Evolutionary conservation across 2,113 vertebrate species (phyloP).

Genomic region (Rhizomys pruinosus): DNA sequence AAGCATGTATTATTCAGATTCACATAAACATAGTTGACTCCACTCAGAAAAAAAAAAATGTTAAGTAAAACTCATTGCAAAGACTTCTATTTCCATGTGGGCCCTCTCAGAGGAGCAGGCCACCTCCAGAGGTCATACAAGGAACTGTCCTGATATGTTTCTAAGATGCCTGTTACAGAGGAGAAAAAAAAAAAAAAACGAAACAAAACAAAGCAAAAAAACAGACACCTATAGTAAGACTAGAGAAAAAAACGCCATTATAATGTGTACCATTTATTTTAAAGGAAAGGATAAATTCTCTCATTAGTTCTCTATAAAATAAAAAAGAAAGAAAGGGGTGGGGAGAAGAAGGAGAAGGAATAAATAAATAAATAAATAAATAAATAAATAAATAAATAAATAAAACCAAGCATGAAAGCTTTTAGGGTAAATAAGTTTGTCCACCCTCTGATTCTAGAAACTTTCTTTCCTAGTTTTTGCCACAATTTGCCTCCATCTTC

Average conservation of each 20-base stretch:
- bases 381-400: too few relatives aligned
- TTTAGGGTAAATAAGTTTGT: neutral
- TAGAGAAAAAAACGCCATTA: neutral
- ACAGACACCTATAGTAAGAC: too few relatives aligned
- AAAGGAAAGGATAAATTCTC: neutral
- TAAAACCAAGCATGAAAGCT: too few relatives aligned
- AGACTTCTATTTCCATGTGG: neutral
- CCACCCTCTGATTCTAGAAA: neutral
- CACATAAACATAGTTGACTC: neutral
- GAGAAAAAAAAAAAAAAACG: too few relatives aligned
- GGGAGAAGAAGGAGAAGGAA: too few relatives aligned
- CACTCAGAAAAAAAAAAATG: neutral
- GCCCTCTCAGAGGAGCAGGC: neutral
- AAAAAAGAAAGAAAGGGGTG: neutral
- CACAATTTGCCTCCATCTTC: neutral
- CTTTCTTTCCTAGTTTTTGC: neutral
- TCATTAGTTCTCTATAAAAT: neutral
- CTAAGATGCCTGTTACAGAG: too few relatives aligned
- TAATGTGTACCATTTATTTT: neutral
- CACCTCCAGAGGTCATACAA: neutral
- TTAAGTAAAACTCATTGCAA: neutral
- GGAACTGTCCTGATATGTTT: too few relatives aligned
- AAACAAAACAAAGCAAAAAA: too few relatives aligned
- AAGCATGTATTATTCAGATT: neutral
- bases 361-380: neutral